Percentiles rank a stretch among this genome's conserved stretches.
Conservation (phyloP, 2,888 invertebrate species). For the Drosophila maculinotata region DNA sequence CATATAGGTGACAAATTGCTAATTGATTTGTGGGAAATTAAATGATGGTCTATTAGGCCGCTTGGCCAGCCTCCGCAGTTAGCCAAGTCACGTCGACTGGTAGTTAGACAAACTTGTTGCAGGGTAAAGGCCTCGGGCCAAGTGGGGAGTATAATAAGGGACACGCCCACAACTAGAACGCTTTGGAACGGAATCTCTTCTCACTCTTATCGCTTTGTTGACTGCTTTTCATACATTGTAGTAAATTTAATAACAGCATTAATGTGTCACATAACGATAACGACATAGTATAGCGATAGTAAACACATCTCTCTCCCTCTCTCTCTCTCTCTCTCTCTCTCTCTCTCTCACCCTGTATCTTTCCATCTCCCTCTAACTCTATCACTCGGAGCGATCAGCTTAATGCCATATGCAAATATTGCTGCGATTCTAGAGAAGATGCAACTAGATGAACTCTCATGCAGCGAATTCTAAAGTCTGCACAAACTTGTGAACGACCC, state of each 20-base stretch:
- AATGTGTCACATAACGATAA: conserved; percentile 65
- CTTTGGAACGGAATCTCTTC: conserved; percentile 1
- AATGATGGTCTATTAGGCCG: conserved; percentile 27
- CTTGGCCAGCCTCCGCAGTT: conserved; percentile 5
- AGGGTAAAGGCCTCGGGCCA: background rate
- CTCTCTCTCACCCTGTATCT: too few relatives aligned
- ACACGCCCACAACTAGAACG: conserved; percentile 27
- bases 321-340: conserved; percentile 7
- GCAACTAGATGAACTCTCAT: background rate
- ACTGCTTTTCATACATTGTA: conserved; percentile 48
- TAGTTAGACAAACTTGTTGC: conserved; percentile 2
- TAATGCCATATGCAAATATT: conserved; percentile 65
- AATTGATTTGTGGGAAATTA: conserved; percentile 54
- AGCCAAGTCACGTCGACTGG: background rate
- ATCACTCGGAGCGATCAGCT: conserved; percentile 24
- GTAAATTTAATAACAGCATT: conserved; percentile 52
- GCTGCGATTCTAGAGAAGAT: conserved; percentile 5
- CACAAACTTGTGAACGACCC: conserved; percentile 3
- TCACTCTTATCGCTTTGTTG: conserved; percentile 69
- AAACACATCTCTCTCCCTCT: conserved; percentile 9
- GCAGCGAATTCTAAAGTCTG: background rate
- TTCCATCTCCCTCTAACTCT: conserved; percentile 10
- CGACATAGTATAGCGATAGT: conserved; percentile 25
- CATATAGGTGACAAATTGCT: conserved; percentile 55
- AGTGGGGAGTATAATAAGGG: conserved; percentile 8